Evolutionary conservation across 2,113 vertebrate genomes (phyloP), one percentile per base, ranked within the genome.

Genomic region (Hippolais icterina): DNA sequence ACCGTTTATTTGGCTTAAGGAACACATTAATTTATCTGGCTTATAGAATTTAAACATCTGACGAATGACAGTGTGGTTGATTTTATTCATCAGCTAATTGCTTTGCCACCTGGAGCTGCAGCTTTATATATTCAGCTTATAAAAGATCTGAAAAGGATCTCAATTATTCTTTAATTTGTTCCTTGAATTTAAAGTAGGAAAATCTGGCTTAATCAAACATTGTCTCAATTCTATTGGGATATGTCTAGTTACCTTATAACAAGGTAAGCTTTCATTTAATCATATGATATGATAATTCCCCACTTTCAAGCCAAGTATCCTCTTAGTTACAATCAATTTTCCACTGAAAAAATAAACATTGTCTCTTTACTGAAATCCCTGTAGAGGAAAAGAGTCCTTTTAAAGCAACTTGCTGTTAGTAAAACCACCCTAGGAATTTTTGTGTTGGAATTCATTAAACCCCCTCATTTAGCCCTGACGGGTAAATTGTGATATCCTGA

Each of bases 81-180:
- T 99, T 99, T 99, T 99, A 99, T 99, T 99, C 99, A 99, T 98
- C 98, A 98, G 98, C 98, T 99, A 99, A 99, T 99, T 99, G 99
- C 99, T 98, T 98, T 98, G 98, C 99, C 99, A 98, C 98, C 98
- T 98, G 99, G 99, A 99, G 99, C 98, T 93, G 94, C 97, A 97
- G 98, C 98, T 98, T 99, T 98, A 98, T 99, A 98, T 98, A 99
- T 98, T 98, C 98, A 98, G 98, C 98, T 98, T 98, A 98, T 98
- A 98, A 98, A 98, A 98, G 98, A 98, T 98, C 97, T 98, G 98
- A 98, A 98, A 98, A 98, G 97, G 98, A 98, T 98, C 98, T 99
- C 98, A 97, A 98, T 98, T 99, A 98, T 98, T 99, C 97, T 98
- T 98, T 99, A 98, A 98, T 99, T 98, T 99, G 98, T 98, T 98